phyloP scores from a whole-genome alignment of 2,888 invertebrate genomes.

The Rhagophthalmus giganteus region DNA sequence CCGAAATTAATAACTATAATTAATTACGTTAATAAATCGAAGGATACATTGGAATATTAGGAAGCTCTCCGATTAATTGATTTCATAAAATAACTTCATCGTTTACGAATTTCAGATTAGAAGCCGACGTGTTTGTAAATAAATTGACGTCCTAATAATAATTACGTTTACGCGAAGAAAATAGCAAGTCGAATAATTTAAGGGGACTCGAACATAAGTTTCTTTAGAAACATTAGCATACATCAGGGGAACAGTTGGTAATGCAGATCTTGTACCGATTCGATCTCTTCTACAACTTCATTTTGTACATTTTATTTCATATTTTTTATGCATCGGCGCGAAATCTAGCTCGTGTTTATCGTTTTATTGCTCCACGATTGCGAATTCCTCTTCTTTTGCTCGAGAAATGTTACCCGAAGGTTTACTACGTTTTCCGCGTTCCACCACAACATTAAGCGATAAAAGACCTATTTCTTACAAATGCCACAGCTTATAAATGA shows the following conservation, averaged over 20 bases:
- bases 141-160: conserved; percentile 20
- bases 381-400: conserved; percentile 12
- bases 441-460: conserved; percentile 8
- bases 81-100: conserved; percentile 19
- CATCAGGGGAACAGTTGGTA: conserved; percentile 31
- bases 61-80: conserved; percentile 24
- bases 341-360: conserved; percentile 28
- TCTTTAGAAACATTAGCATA: conserved; percentile 32
- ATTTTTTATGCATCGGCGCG: conserved; percentile 18
- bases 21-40: too few species aligned
- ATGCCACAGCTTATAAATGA: too few species aligned
- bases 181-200: conserved; percentile 24
- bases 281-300: conserved; percentile 34
- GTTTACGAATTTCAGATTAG: conserved; percentile 16
- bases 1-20: too few species aligned
- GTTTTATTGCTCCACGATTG: conserved; percentile 22
- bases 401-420: conserved; percentile 10
- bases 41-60: too few species aligned
- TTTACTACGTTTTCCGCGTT: conserved; percentile 16
- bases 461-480: conserved; percentile 5
- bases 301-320: conserved; percentile 33
- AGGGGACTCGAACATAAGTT: conserved; percentile 18
- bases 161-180: conserved; percentile 17
- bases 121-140: conserved; percentile 20
- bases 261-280: conserved; percentile 31